Conservation (phyloP, 2,797 vertebrate species). For the Synanceia verrucosa region DNA sequence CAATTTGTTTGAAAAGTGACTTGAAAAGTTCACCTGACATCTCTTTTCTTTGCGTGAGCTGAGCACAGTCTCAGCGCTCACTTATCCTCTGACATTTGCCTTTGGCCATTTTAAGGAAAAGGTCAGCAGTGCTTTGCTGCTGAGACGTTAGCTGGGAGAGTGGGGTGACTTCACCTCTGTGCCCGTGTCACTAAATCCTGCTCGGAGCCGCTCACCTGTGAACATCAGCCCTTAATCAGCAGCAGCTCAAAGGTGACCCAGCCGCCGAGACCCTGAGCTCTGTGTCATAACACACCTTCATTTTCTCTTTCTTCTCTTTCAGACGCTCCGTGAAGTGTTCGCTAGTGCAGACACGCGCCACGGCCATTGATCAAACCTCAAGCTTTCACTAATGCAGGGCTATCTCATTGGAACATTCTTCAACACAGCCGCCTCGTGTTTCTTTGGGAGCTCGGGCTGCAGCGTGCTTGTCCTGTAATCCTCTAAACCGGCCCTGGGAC, state of each 20-base stretch:
- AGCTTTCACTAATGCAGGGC: conserved; percentile 66
- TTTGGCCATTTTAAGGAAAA: conserved; percentile 52
- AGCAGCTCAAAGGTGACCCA: conserved; percentile 73
- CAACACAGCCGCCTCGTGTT: conserved; percentile 54
- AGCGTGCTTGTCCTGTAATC: conserved; percentile 67
- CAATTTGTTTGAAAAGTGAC: conserved; percentile 4
- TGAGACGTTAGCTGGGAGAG: conserved; percentile 32
- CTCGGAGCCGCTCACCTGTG: conserved; percentile 80
- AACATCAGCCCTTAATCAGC: conserved; percentile 72
- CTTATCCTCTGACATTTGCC: conserved; percentile 61
- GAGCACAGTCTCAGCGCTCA: conserved; percentile 26
- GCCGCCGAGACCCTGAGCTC: conserved; percentile 58
- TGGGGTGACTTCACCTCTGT: conserved; percentile 53
- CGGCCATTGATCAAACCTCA: conserved; percentile 76
- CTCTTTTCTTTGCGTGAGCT: conserved; percentile 24
- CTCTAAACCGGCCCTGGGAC: conserved; percentile 62
- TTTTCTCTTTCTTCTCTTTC: conserved; percentile 66
- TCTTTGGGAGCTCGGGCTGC: conserved; percentile 54
- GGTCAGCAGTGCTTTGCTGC: conserved; percentile 48
- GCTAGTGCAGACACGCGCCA: conserved; percentile 77
- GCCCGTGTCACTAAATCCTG: conserved; percentile 70
- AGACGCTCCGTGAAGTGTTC: conserved; percentile 49
- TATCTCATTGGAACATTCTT: conserved; percentile 72
- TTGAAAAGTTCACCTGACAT: conserved; percentile 27
- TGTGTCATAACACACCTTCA: conserved; percentile 76